Base-by-base conservation (phyloP, 2,113 vertebrate species). In the Archilochus colubris region DNA sequence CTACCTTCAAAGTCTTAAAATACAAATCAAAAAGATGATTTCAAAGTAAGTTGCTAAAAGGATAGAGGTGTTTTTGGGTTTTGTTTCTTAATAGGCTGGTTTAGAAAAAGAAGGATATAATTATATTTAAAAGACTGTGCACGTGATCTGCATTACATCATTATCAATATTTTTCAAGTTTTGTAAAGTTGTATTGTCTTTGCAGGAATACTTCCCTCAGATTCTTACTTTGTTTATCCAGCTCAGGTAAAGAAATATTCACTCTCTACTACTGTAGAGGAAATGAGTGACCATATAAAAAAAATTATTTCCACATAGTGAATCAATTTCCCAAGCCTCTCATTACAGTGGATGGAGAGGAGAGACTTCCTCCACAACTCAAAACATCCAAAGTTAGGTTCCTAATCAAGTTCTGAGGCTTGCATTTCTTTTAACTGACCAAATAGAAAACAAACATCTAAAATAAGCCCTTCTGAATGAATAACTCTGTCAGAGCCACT, bases 11-110 rank as follows among this genome's bases (percentile, higher is more conserved):
- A 88, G 74, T 67, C 6, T 43, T 55, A 31, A 70, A 59, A 55
- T 4, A 38, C 6, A 54, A 24, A 53, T 28, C 72, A 25, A 6
- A 59, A 86, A 91, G 66, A 3, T 48, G 24, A 46, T 67, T 46
- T 57, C 24, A 36, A 54, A 86, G 3, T 75, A 75, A 79, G 1
- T 25, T 40, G 4, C 16, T 86, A 28, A 94, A 88, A 70, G 44
- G 2, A 0, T 66, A 57, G 21, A 30, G 2, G 0, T 40, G 0
- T 40, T 40, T 40, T 40, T 40, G 40, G 40, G 10, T 40, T 40
- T 40, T 40, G 74, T 79, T 79, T 33, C 43, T 77, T 9, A 31
- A 48, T 67, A 68, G 7, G 36, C 10, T 22, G 8, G 4, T 7
- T 88, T 73, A 79, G 33, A 40, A 88, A 77, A 74, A 76, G 3